Base-by-base conservation (phyloP, 2,888 invertebrate species). In the Agelastica alni region DNA sequence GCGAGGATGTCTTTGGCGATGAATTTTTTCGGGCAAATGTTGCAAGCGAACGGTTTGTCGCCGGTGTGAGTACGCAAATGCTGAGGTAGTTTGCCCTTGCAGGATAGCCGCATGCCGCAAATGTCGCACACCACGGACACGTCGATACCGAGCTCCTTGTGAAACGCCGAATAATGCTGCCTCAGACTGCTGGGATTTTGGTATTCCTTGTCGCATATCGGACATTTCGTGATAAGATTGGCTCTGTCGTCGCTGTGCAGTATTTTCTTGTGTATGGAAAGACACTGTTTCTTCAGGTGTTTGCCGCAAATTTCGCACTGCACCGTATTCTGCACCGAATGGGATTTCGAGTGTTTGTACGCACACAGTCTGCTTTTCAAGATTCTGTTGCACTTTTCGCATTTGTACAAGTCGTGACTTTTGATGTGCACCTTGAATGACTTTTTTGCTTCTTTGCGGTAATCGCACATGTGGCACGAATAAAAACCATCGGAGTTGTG, bases 271-370 rank as follows among this genome's bases (percentile, higher is more conserved):
- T 59, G 59, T 9, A 56, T 59, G 9, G 56, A 51, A 10, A 59
- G 44, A 32, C 59, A 66, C 12, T 69, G 67, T 6, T 75, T 68
- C 6, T 70, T 66, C 52, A 75, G 75, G 30, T 74, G 69, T 22
- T 77, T 71, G 0, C 74, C 74, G 64, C 80, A 80, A 9, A 79
- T 76, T 55, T 80, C 79, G 65, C 81, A 81, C 58, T 79, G 78
- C 65, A 80, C 80, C 36, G 79, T 78, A 56, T 77, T 70, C 32
- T 72, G 46, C 1, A 41, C 39, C 18, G 43, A 28, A 39, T 59
- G 59, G 9, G 68, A 67, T 44, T 68, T 62, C 6, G 68, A 73
- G 56, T 76, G 76, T 45, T 76, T 75, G 12, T 78, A 76, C 16
- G 82, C 80, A 68, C 80, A 80, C 22, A 80, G 80, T 53, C 78